Evolutionary conservation across 2,797 vertebrate genomes (phyloP).

Genomic region (Sebastes umbrosus): DNA sequence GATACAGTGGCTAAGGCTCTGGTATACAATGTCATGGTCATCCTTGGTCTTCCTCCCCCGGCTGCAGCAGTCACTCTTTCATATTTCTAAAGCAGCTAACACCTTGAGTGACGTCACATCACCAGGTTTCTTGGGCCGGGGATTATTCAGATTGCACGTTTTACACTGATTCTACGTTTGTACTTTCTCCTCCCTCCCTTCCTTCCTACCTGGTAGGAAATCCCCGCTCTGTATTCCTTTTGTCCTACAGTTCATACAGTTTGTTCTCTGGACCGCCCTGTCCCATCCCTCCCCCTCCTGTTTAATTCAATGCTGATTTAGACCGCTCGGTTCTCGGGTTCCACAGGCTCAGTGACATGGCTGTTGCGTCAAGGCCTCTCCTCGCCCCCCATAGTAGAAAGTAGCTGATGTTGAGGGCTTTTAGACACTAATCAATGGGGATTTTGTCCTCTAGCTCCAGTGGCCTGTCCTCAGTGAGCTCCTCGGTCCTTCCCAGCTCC

Average conservation of each 20-base stretch:
- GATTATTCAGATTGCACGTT: constrained; percentile 66
- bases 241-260: constrained; percentile 56
- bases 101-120: constrained; percentile 27
- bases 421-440: constrained; percentile 79
- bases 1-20: constrained; percentile 80
- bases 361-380: constrained; percentile 68
- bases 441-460: constrained; percentile 84
- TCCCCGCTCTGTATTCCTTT: constrained; percentile 43
- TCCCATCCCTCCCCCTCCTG: constrained; percentile 42
- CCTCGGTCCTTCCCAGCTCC: constrained; percentile 85
- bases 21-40: constrained; percentile 79
- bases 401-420: constrained; percentile 50
- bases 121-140: constrained; percentile 32
- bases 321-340: constrained; percentile 68
- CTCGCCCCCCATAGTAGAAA: constrained; percentile 51
- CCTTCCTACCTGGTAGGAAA: constrained; percentile 68
- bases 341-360: constrained; percentile 73
- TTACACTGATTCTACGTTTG: constrained; percentile 57
- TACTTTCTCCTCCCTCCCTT: constrained; percentile 39
- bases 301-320: constrained; percentile 76
- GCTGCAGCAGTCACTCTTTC: constrained; percentile 28
- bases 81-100: constrained; percentile 47
- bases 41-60: constrained; percentile 66
- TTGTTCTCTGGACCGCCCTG: constrained; percentile 56
- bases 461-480: constrained; percentile 69